A percentile compares a stretch with the other conserved stretches of the same genome.
Evolutionary conservation across 2,888 invertebrate genomes (phyloP).

Genomic region (Dorcus hopei): DNA sequence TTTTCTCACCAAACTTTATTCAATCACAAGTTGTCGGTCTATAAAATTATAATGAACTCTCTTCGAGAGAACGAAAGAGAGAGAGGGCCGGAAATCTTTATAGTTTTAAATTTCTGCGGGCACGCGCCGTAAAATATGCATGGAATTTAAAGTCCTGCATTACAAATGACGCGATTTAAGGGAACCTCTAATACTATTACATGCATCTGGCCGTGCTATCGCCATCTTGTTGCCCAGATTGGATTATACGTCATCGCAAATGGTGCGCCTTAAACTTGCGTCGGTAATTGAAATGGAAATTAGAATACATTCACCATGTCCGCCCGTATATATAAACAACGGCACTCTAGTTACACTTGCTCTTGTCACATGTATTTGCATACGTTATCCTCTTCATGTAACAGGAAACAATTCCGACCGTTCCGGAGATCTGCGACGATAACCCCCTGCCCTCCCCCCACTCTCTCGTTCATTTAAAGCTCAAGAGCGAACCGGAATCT

Average conservation of each 20-base stretch:
- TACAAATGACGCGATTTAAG: constrained; percentile 32
- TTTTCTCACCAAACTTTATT: no score
- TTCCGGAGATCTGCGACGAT: no score
- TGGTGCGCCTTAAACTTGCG: constrained; percentile 23
- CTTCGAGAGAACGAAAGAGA: not conserved
- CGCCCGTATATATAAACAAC: constrained; percentile 10
- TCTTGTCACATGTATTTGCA: constrained; percentile 11
- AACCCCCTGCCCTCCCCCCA: no score
- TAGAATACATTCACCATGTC: constrained; percentile 19
- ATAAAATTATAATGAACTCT: not conserved
- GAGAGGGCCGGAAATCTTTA: constrained; percentile 14
- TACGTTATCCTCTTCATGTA: constrained; percentile 3
- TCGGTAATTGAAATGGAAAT: constrained; percentile 23
- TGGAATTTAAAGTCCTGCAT: constrained; percentile 34
- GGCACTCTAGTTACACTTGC: not conserved
- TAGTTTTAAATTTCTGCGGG: constrained; percentile 23
- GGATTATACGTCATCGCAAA: constrained; percentile 27
- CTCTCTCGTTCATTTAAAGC: no score
- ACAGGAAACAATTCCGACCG: no score
- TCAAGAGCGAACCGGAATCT: no score
- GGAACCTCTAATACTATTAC: constrained; percentile 29
- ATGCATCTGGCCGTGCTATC: constrained; percentile 27
- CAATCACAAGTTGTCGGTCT: no score
- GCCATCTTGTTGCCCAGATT: constrained; percentile 23
- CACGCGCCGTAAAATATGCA: constrained; percentile 31